A percentile compares a stretch with the other conserved stretches of the same genome.
These are phyloP conservation scores for Cnemophilus loriae DNA, from an alignment of 2,113 vertebrate species.

Conservation along the genomic window DNA sequence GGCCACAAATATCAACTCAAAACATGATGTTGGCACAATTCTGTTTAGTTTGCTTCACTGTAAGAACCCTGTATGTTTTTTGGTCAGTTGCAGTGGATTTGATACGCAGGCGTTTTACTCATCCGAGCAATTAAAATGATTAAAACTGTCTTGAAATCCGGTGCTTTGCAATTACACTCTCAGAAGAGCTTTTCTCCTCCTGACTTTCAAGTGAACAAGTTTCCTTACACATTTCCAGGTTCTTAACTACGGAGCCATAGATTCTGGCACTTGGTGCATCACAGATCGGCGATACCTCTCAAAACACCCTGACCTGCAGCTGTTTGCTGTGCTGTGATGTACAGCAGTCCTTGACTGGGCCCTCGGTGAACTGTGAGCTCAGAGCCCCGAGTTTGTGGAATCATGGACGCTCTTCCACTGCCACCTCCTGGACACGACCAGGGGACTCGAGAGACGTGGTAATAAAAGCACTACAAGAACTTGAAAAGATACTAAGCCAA, in stretches of 20 bases:
- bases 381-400: accelerated
- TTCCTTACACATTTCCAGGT: background rate
- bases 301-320: background rate
- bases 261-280: background rate
- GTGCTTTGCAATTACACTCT: background rate
- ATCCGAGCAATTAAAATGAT: background rate
- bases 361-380: accelerated
- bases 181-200: background rate
- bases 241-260: background rate
- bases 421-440: conserved; percentile 52
- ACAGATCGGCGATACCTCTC: accelerated
- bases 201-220: background rate
- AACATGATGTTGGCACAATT: background rate
- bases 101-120: background rate
- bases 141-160: background rate
- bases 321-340: background rate
- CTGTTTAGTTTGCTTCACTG: background rate
- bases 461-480: background rate
- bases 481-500: background rate
- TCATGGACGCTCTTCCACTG: conserved; percentile 32
- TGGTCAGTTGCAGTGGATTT: background rate
- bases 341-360: accelerated
- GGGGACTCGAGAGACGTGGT: accelerated
- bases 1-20: background rate
- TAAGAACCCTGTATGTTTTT: background rate